Conservation (phyloP, 2,113 vertebrate species). For the Perca fluviatilis region DNA sequence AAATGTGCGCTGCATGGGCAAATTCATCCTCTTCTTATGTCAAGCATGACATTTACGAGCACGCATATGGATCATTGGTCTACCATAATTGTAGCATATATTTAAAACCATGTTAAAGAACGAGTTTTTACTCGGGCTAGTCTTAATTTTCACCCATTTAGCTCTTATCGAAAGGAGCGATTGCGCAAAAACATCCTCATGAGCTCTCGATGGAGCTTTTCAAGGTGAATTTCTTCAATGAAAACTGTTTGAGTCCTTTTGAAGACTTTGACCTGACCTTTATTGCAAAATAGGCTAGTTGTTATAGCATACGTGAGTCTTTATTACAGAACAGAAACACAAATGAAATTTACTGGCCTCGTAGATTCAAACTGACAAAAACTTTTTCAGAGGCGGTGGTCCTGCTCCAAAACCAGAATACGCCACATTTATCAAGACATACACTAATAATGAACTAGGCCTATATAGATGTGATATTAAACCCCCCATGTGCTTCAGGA, state of each 20-base stretch:
- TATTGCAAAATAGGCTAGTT: background rate
- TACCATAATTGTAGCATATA: background rate
- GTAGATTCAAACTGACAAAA: constrained; percentile 13
- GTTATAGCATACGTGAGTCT: background rate
- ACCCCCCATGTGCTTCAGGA: background rate
- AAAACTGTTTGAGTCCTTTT: background rate
- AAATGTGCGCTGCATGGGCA: constrained; percentile 54
- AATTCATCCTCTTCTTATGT: constrained; percentile 17
- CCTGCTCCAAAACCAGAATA: constrained; percentile 14
- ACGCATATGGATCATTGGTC: background rate
- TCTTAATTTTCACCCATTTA: constrained; percentile 5
- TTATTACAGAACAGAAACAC: background rate
- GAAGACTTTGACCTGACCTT: background rate
- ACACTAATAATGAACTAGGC: background rate
- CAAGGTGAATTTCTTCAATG: background rate
- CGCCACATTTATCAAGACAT: background rate
- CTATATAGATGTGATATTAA: constrained; percentile 1
- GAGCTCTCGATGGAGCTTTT: background rate
- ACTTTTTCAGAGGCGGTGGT: background rate
- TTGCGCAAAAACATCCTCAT: constrained; percentile 15
- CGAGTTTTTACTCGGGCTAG: background rate
- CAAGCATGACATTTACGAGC: background rate
- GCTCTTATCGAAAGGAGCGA: constrained; percentile 2
- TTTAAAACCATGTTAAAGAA: background rate
- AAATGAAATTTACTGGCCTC: background rate